Evolutionary conservation across 2,888 invertebrate species (phyloP).

Genomic region (Bimastos eiseni): DNA sequence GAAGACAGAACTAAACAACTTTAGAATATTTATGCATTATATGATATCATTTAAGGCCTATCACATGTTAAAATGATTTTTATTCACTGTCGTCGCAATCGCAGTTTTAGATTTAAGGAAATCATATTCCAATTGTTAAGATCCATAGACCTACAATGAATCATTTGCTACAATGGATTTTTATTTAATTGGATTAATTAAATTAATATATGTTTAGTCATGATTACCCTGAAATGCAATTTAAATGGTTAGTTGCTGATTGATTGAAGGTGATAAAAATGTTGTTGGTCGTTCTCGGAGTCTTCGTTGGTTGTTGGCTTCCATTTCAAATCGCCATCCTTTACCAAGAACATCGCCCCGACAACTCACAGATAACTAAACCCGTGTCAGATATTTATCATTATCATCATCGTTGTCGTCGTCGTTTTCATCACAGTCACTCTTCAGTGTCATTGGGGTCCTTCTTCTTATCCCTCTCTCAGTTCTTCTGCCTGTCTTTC

Average conservation of each 20-base stretch:
- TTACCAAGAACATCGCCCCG: constrained; percentile 49
- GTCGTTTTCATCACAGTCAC: background rate
- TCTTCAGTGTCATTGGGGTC: background rate
- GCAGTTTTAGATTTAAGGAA: too few species aligned
- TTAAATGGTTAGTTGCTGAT: background rate
- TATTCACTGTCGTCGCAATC: too few species aligned
- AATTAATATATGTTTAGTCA: too few species aligned
- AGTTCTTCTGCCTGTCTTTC: background rate
- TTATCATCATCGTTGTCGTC: background rate
- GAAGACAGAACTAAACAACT: too few species aligned
- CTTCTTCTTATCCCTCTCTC: background rate
- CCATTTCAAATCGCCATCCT: constrained; percentile 71
- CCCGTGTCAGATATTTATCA: background rate
- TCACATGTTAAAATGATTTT: too few species aligned
- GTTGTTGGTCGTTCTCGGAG: constrained; percentile 72
- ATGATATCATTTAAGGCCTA: too few species aligned
- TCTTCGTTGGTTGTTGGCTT: constrained; percentile 72
- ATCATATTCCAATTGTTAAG: too few species aligned
- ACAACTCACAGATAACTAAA: background rate
- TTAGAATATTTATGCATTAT: too few species aligned
- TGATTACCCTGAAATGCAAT: too few species aligned
- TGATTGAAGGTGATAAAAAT: constrained; percentile 69
- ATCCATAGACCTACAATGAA: too few species aligned
- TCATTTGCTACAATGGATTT: too few species aligned
- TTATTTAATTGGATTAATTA: too few species aligned